Conservation (phyloP, 2,888 invertebrate species). For the Amorpha juglandis region DNA sequence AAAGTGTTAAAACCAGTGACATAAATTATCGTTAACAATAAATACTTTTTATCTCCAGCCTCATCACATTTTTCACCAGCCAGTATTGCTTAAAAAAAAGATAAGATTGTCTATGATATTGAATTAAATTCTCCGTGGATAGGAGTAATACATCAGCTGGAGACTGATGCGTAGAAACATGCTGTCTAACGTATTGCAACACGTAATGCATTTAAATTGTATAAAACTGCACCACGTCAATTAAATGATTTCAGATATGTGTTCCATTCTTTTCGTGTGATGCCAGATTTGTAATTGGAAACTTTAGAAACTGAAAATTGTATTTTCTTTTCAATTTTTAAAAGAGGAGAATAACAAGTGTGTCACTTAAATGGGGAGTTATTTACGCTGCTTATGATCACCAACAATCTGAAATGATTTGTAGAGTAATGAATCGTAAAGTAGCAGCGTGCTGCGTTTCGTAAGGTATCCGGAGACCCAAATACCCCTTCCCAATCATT, state of each 20-base stretch:
- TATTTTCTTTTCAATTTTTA: no score
- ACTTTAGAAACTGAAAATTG: not conserved
- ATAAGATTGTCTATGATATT: constrained; percentile 6
- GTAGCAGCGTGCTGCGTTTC: no score
- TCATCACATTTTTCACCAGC: not conserved
- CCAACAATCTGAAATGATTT: no score
- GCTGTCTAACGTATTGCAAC: constrained; percentile 19
- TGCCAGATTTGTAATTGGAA: not conserved
- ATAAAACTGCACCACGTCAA: constrained; percentile 59
- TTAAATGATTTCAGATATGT: constrained; percentile 55
- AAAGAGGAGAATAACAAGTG: no score
- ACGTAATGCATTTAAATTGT: constrained; percentile 48
- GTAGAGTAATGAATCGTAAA: no score
- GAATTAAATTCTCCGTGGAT: constrained; percentile 16
- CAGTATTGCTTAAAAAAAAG: not conserved
- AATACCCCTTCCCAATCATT: no score
- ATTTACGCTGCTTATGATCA: no score
- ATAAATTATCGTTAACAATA: not conserved
- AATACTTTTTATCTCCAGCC: not conserved
- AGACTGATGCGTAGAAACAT: not conserved
- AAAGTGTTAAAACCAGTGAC: no score
- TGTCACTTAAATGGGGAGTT: no score
- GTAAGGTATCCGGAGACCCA: no score
- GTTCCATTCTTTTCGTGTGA: constrained; percentile 47
- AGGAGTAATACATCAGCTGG: constrained; percentile 3